phyloP scores from a whole-genome alignment of 1,140 invertebrate genomes.

The Rhynchophorus ferrugineus region DNA sequence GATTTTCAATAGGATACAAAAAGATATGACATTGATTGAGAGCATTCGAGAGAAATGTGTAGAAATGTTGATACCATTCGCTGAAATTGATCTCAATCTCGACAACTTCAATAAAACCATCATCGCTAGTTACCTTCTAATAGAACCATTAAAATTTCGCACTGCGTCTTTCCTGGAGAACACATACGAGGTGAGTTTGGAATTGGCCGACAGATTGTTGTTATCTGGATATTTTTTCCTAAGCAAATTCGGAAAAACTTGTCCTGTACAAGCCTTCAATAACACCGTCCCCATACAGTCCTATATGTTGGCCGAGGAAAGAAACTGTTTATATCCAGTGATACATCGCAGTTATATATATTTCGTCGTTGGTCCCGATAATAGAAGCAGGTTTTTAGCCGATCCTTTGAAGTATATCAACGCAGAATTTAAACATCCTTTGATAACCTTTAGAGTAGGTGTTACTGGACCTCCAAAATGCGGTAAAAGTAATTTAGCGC shows the following conservation, averaged over 20 bases:
- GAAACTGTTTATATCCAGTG: slow-evolving; percentile 44
- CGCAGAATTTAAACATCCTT: slow-evolving; percentile 38
- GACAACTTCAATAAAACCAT: slow-evolving; percentile 36
- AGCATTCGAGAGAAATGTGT: slow-evolving; percentile 40
- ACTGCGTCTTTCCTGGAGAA: slow-evolving; percentile 47
- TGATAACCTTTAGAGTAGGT: slow-evolving; percentile 60
- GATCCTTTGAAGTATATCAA: slow-evolving; percentile 48
- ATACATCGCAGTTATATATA: slow-evolving; percentile 51
- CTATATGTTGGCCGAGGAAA: slow-evolving; percentile 41
- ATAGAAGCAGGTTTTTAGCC: slow-evolving; percentile 43
- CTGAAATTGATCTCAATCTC: slow-evolving; percentile 39
- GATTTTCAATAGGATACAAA: slow-evolving; percentile 42
- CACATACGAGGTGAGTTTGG: slow-evolving; percentile 43
- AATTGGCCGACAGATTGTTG: slow-evolving; percentile 48
- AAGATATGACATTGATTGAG: slow-evolving; percentile 34
- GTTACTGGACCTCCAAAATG: slow-evolving; percentile 78
- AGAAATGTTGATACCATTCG: slow-evolving; percentile 43
- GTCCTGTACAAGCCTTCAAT: slow-evolving; percentile 49
- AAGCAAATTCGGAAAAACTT: slow-evolving; percentile 50
- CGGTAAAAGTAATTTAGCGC: slow-evolving; percentile 67
- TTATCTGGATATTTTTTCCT: slow-evolving; percentile 47
- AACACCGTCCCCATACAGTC: slow-evolving; percentile 43
- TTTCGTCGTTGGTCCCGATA: slow-evolving; percentile 45
- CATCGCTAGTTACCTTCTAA: slow-evolving; percentile 33
- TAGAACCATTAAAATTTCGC: slow-evolving; percentile 40